Evolutionary conservation across 1,140 invertebrate species (phyloP), one percentile per base, ranked within the genome.

Genomic region (Drosophila guanche): DNA sequence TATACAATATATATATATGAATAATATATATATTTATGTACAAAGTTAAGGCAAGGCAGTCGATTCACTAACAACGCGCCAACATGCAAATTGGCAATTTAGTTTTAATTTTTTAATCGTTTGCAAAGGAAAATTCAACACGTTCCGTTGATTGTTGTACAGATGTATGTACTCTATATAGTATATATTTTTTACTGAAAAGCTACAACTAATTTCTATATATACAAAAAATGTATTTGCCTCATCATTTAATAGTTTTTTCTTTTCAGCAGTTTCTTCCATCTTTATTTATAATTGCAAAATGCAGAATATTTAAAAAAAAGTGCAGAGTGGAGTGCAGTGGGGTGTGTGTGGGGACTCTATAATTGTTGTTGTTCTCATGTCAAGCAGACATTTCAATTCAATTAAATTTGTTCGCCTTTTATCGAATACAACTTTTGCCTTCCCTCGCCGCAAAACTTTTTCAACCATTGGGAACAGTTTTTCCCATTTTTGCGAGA

Each of bases 361-460:
- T 6, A 22, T 51, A 56, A 47, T 52, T 41, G 33, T 59, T 52
- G 51, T 55, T 60, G 61, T 43, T 41, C 59, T 88, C 81, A 86
- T 86, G 83, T 71, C 81, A 86, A 78, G 76, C 69, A 75, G 62
- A 72, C 81, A 88, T 86, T 86, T 83, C 70, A 88, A 88, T 86
- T 86, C 81, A 86, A 86, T 86, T 86, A 88, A 75, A 58, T 81
- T 85, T 61, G 52, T 47, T 68, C 25, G 62, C 62, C 51, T 69
- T 20, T 68, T 69, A 69, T 69, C 63, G 66, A 68, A 68, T 37
- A 37, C 56, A 68, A 68, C 43, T 69, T 69, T 48, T 48, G 66
- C 59, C 59, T 61, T 54, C 8, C 16, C 58, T 55, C 12, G 1
- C 66, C 48, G 51, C 69, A 61, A 67, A 46, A 50, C 37, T 62